Base-by-base conservation (phyloP, 1,140 invertebrate genomes). In the Trichoplusia ni region DNA sequence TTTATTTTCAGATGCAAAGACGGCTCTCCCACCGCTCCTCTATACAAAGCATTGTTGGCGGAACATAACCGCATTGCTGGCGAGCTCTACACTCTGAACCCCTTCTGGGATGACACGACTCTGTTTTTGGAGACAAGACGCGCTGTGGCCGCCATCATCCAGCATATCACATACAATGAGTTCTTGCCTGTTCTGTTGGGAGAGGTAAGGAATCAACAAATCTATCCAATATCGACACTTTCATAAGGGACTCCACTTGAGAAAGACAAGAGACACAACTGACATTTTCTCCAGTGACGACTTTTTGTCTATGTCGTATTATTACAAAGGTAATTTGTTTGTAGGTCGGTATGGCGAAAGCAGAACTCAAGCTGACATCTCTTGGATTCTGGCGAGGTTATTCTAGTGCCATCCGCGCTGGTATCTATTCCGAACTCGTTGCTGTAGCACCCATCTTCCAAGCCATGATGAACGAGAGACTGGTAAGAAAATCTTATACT, bases 1-100 rank as follows among this genome's bases (percentile, higher is more conserved):
- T 56, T 38, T 7, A 33, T 33, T 73, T 68, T 21, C 71, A 91
- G 89, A 69, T 91, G 90, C 68, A 90, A 90, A 58, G 84, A 89
- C 18, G 79, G 77, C 2, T 75, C 80, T 8, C 84, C 89, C 0
- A 77, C 79, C 0, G 85, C 88, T 7, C 92, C 91, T 2, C 75
- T 93, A 2, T 93, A 98, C 89, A 94, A 93, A 0, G 92, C 95
- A 0, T 92, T 96, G 47, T 68, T 95, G 8, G 87, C 93, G 35
- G 95, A 98, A 81, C 97, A 98, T 81, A 98, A 98, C 78, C 92
- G 96, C 16, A 92, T 98, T 27, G 96, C 96, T 0, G 92, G 93
- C 0, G 92, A 93, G 65, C 82, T 98, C 2, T 92, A 92, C 0
- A 86, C 92, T 18, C 80, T 96, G 3, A 98, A 99, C 82, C 92